Conservation (phyloP, 2,888 invertebrate species). For the Amiota mariae region DNA sequence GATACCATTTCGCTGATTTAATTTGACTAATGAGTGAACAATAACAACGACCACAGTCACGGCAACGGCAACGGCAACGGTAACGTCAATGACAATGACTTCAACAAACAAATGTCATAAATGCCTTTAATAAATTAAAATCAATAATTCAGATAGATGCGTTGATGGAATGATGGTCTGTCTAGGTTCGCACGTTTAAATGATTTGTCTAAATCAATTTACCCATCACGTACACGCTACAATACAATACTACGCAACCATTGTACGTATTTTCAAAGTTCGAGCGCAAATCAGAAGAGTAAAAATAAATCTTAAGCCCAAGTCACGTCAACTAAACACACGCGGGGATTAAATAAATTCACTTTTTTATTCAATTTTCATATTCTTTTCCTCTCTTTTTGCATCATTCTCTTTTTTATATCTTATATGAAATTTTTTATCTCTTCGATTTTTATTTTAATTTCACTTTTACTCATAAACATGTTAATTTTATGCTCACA, state of each 20-base stretch:
- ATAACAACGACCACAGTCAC: no score
- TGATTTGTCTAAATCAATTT: slow-evolving; percentile 6
- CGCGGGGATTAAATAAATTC: background rate
- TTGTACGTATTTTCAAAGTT: background rate
- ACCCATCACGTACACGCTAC: slow-evolving; percentile 2
- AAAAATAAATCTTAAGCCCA: background rate
- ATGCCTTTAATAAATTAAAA: background rate
- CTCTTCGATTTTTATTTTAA: slow-evolving; percentile 47
- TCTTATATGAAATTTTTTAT: background rate
- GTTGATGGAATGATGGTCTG: background rate
- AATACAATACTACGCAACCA: background rate
- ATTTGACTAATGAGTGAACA: no score
- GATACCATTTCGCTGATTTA: no score
- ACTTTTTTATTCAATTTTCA: background rate
- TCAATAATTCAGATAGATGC: slow-evolving; percentile 4
- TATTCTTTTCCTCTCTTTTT: background rate
- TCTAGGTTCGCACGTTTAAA: background rate
- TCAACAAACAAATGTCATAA: background rate
- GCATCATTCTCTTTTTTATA: slow-evolving; percentile 29
- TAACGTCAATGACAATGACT: background rate
- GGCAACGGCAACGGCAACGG: background rate
- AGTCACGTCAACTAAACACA: slow-evolving; percentile 19
- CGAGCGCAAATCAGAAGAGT: background rate
- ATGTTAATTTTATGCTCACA: slow-evolving; percentile 62
- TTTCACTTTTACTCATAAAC: slow-evolving; percentile 70